Evolutionary conservation across 2,888 invertebrate species (phyloP).

Genomic region (Dione vanillae): DNA sequence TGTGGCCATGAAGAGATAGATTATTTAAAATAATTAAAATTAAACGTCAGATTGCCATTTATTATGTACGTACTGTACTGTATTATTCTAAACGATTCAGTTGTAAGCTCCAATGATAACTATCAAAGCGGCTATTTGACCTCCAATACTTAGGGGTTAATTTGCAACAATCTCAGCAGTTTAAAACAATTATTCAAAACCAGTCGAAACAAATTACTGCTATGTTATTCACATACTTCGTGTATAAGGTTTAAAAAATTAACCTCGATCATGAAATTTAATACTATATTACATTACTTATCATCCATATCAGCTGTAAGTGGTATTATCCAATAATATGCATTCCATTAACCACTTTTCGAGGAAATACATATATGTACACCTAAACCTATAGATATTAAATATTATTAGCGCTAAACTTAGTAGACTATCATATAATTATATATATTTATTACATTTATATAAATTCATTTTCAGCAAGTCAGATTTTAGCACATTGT

Average conservation of each 20-base stretch:
- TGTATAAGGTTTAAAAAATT: background rate
- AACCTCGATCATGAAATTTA: background rate
- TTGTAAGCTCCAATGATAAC: slow-evolving; percentile 24
- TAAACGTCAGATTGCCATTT: background rate
- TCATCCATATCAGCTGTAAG: background rate
- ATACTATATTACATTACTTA: background rate
- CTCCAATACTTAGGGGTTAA: slow-evolving; percentile 39
- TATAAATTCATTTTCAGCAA: background rate
- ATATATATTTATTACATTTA: background rate
- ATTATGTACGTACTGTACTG: background rate
- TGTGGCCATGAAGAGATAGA: background rate
- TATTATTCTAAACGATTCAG: slow-evolving; percentile 18
- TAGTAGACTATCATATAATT: background rate
- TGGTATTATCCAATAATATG: too few relatives aligned
- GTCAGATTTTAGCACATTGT: background rate
- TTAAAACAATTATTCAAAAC: slow-evolving; percentile 29
- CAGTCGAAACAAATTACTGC: slow-evolving; percentile 28
- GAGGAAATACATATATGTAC: too few relatives aligned
- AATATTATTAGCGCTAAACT: too few relatives aligned
- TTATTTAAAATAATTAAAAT: background rate
- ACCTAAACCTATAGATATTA: too few relatives aligned
- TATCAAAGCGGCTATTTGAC: slow-evolving; percentile 36
- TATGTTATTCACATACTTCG: background rate
- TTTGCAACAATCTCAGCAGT: slow-evolving; percentile 31
- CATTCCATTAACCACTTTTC: too few relatives aligned